Evolutionary conservation across 2,888 invertebrate species (phyloP).

Genomic region (Stenodera caucasica): DNA sequence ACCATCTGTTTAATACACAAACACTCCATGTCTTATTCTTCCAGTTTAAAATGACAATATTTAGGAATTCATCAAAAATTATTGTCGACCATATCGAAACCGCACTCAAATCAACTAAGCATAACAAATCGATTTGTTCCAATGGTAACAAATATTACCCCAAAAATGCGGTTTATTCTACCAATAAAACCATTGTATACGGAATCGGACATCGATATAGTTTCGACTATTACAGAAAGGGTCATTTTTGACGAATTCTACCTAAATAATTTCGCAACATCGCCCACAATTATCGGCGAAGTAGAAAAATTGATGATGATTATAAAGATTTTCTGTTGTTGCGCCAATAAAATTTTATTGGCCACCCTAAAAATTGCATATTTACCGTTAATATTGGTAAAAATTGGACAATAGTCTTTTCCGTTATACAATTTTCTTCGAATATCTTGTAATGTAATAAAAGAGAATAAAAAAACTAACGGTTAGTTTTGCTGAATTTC

Average conservation of each 20-base stretch:
- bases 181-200: constrained; percentile 20
- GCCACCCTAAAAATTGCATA: neutral
- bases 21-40: neutral
- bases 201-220: constrained; percentile 12
- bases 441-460: neutral
- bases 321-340: neutral
- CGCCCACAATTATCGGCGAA: neutral
- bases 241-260: neutral
- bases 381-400: neutral
- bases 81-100: neutral
- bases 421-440: constrained; percentile 1
- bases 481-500: neutral
- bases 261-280: constrained; percentile 22
- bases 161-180: constrained; percentile 41
- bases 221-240: too few relatives aligned
- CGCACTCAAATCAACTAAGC: constrained; percentile 4
- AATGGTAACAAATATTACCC: constrained; percentile 36
- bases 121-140: constrained; percentile 41
- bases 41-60: neutral
- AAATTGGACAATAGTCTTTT: neutral
- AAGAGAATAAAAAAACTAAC: neutral
- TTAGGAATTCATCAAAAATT: neutral
- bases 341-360: neutral
- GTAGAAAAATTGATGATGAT: neutral
- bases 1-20: neutral